Evolutionary conservation across 2,797 vertebrate genomes (phyloP).

Genomic region (Ciconia nigra): DNA sequence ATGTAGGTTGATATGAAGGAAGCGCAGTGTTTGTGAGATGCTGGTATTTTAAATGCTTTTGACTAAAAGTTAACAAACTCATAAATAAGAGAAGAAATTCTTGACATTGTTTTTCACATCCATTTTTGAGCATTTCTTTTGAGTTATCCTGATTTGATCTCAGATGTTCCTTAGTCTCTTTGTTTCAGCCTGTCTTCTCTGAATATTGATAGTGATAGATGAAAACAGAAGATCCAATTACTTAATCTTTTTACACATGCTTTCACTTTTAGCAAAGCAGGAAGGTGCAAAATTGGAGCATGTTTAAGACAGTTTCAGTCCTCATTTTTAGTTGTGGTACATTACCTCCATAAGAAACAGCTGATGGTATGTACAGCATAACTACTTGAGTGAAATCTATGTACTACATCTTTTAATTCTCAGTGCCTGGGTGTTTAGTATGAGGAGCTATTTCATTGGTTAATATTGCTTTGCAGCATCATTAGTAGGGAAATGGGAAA

Average conservation of each 20-base stretch:
- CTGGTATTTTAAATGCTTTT: not conserved
- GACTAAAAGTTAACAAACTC: not conserved
- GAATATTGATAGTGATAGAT: not conserved
- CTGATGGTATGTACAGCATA: not conserved
- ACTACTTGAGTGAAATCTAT: not conserved
- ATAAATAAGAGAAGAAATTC: not conserved
- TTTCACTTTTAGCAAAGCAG: slow-evolving; percentile 21
- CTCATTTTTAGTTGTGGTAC: not conserved
- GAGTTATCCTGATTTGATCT: not conserved
- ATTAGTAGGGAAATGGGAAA: not conserved
- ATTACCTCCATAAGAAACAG: not conserved
- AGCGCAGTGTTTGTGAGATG: not conserved
- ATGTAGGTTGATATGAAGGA: not conserved
- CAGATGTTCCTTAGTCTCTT: not conserved
- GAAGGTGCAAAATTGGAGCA: not conserved
- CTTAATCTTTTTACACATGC: not conserved
- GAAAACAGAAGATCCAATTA: not conserved
- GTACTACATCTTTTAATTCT: not conserved
- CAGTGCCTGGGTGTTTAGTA: not conserved
- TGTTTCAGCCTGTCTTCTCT: not conserved
- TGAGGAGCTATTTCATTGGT: not conserved
- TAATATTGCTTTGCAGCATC: not conserved
- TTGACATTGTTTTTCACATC: not conserved
- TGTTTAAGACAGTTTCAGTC: not conserved
- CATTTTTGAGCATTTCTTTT: not conserved